Percentiles rank a stretch among this genome's conserved stretches.
phyloP scores from a whole-genome alignment of 2,797 vertebrate species.

The Lepus townsendii region DNA sequence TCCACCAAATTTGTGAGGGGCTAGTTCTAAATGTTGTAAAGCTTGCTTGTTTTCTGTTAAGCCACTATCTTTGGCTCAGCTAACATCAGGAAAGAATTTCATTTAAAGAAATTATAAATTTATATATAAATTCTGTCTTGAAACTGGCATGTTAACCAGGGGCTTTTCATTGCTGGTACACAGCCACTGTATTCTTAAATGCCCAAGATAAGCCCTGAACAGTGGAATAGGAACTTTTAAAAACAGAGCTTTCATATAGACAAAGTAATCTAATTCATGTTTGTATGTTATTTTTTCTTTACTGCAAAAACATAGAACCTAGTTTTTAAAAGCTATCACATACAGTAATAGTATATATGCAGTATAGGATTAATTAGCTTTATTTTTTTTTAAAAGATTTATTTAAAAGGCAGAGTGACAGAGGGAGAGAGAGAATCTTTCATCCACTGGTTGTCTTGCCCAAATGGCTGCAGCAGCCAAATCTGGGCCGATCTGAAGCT shows the following conservation, averaged over 20 bases:
- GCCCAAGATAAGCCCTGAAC: neutral
- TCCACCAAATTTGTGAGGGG: neutral
- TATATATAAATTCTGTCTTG: slow-evolving; percentile 45
- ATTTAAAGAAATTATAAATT: slow-evolving; percentile 25
- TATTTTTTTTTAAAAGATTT: too few species aligned
- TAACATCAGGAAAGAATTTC: slow-evolving; percentile 56
- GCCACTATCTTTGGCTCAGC: neutral
- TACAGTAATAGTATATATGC: neutral
- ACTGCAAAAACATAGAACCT: neutral
- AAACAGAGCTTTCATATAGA: neutral
- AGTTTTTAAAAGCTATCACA: slow-evolving; percentile 31
- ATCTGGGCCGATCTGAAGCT: too few species aligned
- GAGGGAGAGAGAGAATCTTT: too few species aligned
- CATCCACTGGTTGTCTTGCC: too few species aligned
- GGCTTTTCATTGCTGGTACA: neutral
- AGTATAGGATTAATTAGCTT: neutral
- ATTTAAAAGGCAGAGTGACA: too few species aligned
- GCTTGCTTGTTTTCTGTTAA: slow-evolving; percentile 46
- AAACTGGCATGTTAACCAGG: neutral
- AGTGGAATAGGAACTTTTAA: slow-evolving; percentile 3
- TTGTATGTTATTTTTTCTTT: neutral
- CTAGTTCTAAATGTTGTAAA: neutral
- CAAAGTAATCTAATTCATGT: neutral
- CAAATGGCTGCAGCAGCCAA: too few species aligned
- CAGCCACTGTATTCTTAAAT: slow-evolving; percentile 36